Conservation (phyloP, 1,140 invertebrate species). For the Bombus pyrosoma region DNA sequence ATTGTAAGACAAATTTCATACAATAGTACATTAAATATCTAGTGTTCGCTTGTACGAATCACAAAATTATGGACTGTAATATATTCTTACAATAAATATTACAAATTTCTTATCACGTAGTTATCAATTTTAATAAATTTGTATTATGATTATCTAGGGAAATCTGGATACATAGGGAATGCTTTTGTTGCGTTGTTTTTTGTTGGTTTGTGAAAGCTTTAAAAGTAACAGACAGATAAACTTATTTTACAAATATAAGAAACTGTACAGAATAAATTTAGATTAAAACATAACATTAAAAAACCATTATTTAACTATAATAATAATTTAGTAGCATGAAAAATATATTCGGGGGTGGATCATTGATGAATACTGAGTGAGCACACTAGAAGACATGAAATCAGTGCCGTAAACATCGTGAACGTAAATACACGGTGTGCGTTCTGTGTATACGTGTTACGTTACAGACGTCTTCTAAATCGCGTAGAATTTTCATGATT, state of each 20-base stretch:
- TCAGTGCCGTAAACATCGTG: conserved; percentile 70
- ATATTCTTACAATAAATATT: conserved; percentile 27
- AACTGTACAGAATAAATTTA: not conserved
- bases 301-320: not conserved
- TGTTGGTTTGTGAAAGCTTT: conserved; percentile 42
- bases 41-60: not conserved
- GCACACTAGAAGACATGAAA: conserved; percentile 36
- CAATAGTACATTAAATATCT: not conserved
- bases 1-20: conserved; percentile 60
- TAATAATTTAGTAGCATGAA: conserved; percentile 46
- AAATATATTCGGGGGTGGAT: conserved; percentile 54
- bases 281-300: not conserved
- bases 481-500: conserved; percentile 43
- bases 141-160: conserved; percentile 18
- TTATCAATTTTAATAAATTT: not conserved
- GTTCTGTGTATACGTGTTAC: conserved; percentile 62
- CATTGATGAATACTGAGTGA: conserved; percentile 39
- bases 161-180: conserved; percentile 40
- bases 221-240: not conserved
- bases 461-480: conserved; percentile 53
- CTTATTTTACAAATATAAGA: not conserved
- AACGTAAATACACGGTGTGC: conserved; percentile 58
- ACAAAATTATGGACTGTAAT: conserved; percentile 56
- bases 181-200: conserved; percentile 46
- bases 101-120: conserved; percentile 18